phyloP scores from a whole-genome alignment of 1,140 invertebrate species.

The Rhagoletis pomonella region DNA sequence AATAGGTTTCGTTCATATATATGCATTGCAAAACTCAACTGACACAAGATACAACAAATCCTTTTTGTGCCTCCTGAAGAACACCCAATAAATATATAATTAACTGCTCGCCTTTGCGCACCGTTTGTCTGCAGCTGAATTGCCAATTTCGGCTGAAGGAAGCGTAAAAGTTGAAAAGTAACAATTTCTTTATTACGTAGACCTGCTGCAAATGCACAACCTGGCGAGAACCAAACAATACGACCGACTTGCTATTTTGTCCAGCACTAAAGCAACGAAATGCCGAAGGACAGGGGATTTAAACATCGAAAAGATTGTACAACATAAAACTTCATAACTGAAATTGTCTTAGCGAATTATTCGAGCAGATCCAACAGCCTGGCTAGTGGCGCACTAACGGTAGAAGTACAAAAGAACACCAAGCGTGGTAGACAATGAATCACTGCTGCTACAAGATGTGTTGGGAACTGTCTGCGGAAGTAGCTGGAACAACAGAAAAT shows the following conservation, averaged over 20 bases:
- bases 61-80: too few relatives aligned
- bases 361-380: conserved; percentile 7
- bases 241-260: not conserved
- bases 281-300: conserved; percentile 9
- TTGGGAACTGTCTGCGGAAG: not conserved
- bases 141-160: not conserved
- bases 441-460: not conserved
- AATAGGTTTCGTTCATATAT: too few relatives aligned
- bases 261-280: not conserved
- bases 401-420: not conserved
- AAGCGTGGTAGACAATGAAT: not conserved
- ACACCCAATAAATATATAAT: not conserved
- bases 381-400: not conserved
- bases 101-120: not conserved
- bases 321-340: conserved; percentile 54
- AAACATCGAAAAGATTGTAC: conserved; percentile 51
- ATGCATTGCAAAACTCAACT: too few relatives aligned
- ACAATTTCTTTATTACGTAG: conserved; percentile 35
- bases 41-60: too few relatives aligned
- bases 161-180: conserved; percentile 16
- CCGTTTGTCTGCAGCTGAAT: not conserved
- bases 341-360: conserved; percentile 31
- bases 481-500: conserved; percentile 55
- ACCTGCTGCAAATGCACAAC: not conserved
- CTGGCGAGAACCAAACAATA: too few relatives aligned